Conservation (phyloP, 2,797 vertebrate genomes). For the Lepidocolaptes lacrymiger region DNA sequence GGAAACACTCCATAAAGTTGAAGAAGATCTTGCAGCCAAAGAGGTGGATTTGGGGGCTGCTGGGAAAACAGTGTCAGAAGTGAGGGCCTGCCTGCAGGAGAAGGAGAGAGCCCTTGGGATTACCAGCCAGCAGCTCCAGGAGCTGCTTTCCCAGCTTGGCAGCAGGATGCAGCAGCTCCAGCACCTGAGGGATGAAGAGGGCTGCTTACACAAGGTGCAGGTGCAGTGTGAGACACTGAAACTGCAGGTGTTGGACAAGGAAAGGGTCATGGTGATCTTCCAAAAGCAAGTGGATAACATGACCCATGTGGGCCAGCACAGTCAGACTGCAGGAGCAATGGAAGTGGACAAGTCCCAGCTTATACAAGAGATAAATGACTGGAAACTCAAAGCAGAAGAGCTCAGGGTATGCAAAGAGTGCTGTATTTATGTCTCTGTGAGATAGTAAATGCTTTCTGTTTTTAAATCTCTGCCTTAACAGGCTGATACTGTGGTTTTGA, state of each 20-base stretch:
- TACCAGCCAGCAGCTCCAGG: constrained; percentile 59
- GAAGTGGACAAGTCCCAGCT: constrained; percentile 80
- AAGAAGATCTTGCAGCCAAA: constrained; percentile 68
- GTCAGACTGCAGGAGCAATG: constrained; percentile 64
- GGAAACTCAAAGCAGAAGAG: constrained; percentile 77
- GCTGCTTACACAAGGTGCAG: constrained; percentile 59
- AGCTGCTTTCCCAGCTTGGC: constrained; percentile 72
- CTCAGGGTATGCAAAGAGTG: constrained; percentile 71
- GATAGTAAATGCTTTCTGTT: not conserved
- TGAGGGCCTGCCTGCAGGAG: constrained; percentile 70
- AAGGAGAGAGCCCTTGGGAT: constrained; percentile 61
- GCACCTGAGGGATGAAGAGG: constrained; percentile 22
- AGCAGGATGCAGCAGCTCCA: constrained; percentile 75
- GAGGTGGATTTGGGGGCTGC: constrained; percentile 64
- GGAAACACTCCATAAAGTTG: constrained; percentile 69
- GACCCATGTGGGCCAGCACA: constrained; percentile 71
- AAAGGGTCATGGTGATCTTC: constrained; percentile 72
- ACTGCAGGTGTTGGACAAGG: constrained; percentile 75
- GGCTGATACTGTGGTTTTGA: not conserved
- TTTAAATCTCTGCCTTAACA: not conserved
- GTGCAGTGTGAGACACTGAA: constrained; percentile 70
- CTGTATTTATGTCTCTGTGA: not conserved
- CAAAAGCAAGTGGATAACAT: constrained; percentile 75
- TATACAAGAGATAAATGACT: constrained; percentile 74
- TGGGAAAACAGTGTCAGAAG: constrained; percentile 43